phyloP scores from a whole-genome alignment of 2,113 vertebrate genomes.

The Plotosus lineatus region DNA sequence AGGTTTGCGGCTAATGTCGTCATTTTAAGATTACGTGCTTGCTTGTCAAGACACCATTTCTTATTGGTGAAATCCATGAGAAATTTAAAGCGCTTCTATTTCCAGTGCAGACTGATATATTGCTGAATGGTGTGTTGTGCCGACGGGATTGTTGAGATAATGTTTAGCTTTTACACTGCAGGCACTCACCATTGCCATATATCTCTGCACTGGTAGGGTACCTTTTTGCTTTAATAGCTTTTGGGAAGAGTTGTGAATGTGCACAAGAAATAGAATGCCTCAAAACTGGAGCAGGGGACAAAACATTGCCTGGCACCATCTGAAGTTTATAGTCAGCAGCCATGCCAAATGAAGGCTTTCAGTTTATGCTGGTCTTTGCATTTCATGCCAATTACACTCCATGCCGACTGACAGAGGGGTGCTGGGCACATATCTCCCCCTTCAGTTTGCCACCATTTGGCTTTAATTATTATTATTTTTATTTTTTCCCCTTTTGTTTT shows the following conservation, averaged over 20 bases:
- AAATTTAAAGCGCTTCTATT: conserved; percentile 52
- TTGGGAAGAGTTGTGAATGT: conserved; percentile 52
- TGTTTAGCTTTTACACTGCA: conserved; percentile 10
- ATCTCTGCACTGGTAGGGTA: conserved; percentile 53
- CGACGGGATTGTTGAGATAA: conserved; percentile 8
- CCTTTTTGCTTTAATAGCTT: conserved; percentile 49
- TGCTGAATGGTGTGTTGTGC: conserved; percentile 50
- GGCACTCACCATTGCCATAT: conserved; percentile 55
- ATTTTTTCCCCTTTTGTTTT: too few relatives aligned
- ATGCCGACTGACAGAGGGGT: conserved; percentile 42
- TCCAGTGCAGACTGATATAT: conserved; percentile 50
- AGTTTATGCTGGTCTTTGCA: conserved; percentile 36
- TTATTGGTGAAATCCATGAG: conserved; percentile 54
- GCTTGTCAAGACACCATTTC: conserved; percentile 53
- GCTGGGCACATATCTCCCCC: conserved; percentile 53
- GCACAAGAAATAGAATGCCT: conserved; percentile 53
- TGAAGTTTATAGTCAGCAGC: conserved; percentile 38
- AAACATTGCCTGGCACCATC: conserved; percentile 55
- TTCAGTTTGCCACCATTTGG: conserved; percentile 56
- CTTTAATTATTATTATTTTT: conserved; percentile 50
- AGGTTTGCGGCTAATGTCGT: conserved; percentile 41
- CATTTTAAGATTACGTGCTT: conserved; percentile 48
- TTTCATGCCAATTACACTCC: conserved; percentile 19
- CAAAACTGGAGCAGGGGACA: conserved; percentile 57
- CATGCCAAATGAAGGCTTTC: conserved; percentile 36